These are phyloP conservation scores for Capromys pilorides DNA, from an alignment of 2,797 vertebrate species.

Conservation along the genomic window DNA sequence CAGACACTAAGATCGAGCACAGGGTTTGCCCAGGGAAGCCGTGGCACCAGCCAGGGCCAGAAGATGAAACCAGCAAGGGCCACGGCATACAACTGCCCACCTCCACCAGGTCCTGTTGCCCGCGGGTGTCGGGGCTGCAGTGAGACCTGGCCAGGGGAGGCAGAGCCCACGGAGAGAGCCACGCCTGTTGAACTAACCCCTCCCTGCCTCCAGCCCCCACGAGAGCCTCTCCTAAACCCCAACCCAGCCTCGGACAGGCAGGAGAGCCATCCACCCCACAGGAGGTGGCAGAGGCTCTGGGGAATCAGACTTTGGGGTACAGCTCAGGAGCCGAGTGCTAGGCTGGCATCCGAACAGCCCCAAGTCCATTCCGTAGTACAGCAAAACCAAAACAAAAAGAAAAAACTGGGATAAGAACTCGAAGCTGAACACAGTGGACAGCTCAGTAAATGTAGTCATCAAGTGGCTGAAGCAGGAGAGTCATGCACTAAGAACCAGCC, in stretches of 20 bases:
- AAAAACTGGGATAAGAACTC: background rate
- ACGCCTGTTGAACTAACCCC: fast-evolving
- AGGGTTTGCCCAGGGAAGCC: slow-evolving; percentile 66
- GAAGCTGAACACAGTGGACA: background rate
- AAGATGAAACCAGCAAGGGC: slow-evolving; percentile 21
- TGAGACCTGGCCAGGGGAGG: background rate
- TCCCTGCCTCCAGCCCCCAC: background rate
- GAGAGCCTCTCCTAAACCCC: background rate
- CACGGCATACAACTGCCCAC: slow-evolving; percentile 15
- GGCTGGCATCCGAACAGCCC: background rate
- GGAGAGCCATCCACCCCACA: background rate
- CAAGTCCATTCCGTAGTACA: background rate
- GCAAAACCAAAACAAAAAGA: background rate
- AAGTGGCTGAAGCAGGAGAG: background rate
- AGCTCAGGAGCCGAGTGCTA: background rate
- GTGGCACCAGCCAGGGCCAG: background rate
- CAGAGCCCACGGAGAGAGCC: background rate
- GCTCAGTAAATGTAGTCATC: background rate
- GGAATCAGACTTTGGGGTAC: background rate
- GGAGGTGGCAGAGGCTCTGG: background rate
- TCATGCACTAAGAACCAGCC: background rate
- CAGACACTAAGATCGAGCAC: background rate
- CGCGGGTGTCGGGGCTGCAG: background rate
- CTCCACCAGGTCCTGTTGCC: background rate
- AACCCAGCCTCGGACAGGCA: background rate